These are phyloP conservation scores for Geothlypis trichas DNA, from an alignment of 2,113 vertebrate species.

Conservation along the genomic window DNA sequence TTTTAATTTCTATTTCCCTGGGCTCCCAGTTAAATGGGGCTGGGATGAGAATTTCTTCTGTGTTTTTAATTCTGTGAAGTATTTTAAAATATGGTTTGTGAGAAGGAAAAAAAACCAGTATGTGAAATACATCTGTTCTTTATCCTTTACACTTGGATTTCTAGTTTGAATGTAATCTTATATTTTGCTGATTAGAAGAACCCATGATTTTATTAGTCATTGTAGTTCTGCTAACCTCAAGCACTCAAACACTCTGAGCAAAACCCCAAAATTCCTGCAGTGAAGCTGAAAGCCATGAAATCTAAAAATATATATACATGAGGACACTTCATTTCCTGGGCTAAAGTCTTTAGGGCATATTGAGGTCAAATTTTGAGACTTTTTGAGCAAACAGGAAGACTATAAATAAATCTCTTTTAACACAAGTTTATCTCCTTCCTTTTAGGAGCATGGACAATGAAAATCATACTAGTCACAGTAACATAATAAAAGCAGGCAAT, in stretches of 20 bases:
- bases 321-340: conserved; percentile 50
- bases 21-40: not conserved
- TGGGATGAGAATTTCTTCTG: not conserved
- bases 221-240: conserved; percentile 27
- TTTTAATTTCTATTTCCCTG: not conserved
- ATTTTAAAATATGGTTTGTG: not conserved
- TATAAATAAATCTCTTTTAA: conserved; percentile 49
- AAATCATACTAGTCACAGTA: not conserved
- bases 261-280: not conserved
- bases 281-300: conserved; percentile 7
- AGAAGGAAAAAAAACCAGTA: not conserved
- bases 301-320: conserved; percentile 44
- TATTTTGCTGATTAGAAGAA: not conserved
- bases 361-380: conserved; percentile 43
- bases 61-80: not conserved
- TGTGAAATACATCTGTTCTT: conserved; percentile 14
- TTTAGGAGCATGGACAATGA: not conserved
- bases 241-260: not conserved
- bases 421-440: conserved; percentile 34
- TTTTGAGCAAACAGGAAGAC: conserved; percentile 51
- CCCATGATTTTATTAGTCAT: conserved; percentile 22
- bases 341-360: conserved; percentile 23
- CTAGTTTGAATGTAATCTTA: not conserved
- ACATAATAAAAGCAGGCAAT: not conserved
- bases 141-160: conserved; percentile 2